Base-by-base conservation (phyloP, 2,888 invertebrate genomes). In the Empis livida region DNA sequence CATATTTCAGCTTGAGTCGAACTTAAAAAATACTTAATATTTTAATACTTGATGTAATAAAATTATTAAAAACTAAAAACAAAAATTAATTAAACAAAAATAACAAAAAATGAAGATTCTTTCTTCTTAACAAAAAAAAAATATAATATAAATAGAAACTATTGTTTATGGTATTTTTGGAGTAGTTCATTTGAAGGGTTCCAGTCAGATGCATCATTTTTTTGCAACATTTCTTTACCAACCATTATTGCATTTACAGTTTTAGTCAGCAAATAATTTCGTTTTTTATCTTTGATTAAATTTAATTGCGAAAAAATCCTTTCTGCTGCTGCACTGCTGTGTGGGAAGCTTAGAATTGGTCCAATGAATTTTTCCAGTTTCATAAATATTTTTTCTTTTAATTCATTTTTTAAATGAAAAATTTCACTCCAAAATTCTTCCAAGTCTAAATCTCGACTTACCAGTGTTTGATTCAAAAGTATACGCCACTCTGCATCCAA, bases 251-350 rank as follows among this genome's bases (percentile, higher is more conserved):
- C n/a, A 32, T 46, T 20, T 8, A 32, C 20, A n/a, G 27, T 42
- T 32, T 17, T 16, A 20, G 23, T 10, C 14, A 31, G 15, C 14
- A 49, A 39, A 13, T 35, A 38, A 23, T 49, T 49, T n/a, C 48
- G 16, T 23, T 40, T 35, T 48, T 42, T 44, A 20, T 30, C 23
- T 40, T 49, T 47, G 37, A 47, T 45, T 8, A 41, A 15, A 31
- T 44, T 47, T 39, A 49, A 31, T 27, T 46, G 17, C 11, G 45
- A 43, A 44, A 50, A 50, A 10, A 39, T 27, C 27, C 50, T 15
- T 44, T 50, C 47, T 37, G 44, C 47, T 17, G 45, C 39, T 20
- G 47, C 45, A 17, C 44, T 50, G 27, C 50, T 47, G 16, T 47
- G 43, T 17, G 45, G 47, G 16, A 50, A 23, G 31, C 46, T 42